Evolutionary conservation across 2,888 invertebrate species (phyloP), one percentile per base, ranked within the genome.

Genomic region (Andrena bucephala): DNA sequence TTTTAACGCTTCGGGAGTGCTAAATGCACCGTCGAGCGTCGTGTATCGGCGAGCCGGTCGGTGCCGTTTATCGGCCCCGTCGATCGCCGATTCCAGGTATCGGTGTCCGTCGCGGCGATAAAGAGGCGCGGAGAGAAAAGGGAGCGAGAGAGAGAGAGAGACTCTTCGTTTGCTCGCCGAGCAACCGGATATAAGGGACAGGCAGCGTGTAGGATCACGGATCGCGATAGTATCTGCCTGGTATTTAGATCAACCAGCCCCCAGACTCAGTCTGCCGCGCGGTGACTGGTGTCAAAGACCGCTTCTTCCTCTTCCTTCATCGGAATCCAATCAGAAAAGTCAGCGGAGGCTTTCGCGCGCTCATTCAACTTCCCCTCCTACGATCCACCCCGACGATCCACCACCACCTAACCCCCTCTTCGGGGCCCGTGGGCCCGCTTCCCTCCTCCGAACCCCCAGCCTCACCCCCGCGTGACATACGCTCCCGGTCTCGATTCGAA

Each of bases 161-260:
- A 13, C 31, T 27, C 57, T 24, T 65, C 77, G 42, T 54, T 65
- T 59, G 71, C 50, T 60, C 52, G 10, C 50, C 62, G 29, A 33
- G 8, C 65, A 79, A 60, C 78, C 79, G 79, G 78, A 77, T 66
- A 70, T 20, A 78, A 78, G 78, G 66, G 62, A 73, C 69, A 73
- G 75, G 75, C 74, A 31, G 70, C 77, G 89, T 88, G 84, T 86
- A 87, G 85, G 80, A 88, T 90, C 83, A 68, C 69, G 79, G 74
- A 80, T 74, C 83, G 81, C 86, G 90, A 90, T 90, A 86, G 87
- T 90, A 90, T 90, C 89, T 79, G 67, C 79, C 52, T 83, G 90
- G 90, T 90, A 90, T 90, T 90, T 90, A 90, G 90, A 87, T 89
- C 90, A 82, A 85, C 81, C 89, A 84, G 83, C 84, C 87, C 85